Conservation (phyloP, 2,888 invertebrate genomes). For the Campopleginae sp. region DNA sequence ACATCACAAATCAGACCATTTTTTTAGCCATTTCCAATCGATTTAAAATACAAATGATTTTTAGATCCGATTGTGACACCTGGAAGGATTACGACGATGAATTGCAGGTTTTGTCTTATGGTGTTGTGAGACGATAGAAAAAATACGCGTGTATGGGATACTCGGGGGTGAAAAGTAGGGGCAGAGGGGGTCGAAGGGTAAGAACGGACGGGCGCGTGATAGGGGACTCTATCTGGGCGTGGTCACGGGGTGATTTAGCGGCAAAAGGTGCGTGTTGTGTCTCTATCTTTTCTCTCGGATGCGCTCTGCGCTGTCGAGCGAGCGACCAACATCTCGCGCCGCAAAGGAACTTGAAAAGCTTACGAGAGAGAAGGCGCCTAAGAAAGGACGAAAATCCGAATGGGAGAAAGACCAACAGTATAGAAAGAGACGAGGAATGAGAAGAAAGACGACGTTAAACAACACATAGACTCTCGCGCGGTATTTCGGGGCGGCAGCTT, state of each 20-base stretch:
- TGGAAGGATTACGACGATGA: constrained; percentile 9
- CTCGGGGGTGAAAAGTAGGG: background rate
- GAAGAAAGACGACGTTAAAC: constrained; percentile 71
- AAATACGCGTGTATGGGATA: background rate
- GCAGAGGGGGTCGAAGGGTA: constrained; percentile 40
- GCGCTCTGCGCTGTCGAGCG: constrained; percentile 69
- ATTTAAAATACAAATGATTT: background rate
- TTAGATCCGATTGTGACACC: constrained; percentile 8
- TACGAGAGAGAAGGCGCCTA: constrained; percentile 31
- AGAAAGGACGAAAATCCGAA: constrained; percentile 12
- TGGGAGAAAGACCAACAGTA: background rate
- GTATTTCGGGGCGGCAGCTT: constrained; percentile 83
- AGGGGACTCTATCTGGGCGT: constrained; percentile 75
- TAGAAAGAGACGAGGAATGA: constrained; percentile 32
- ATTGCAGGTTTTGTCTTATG: background rate
- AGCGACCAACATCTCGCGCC: constrained; percentile 66
- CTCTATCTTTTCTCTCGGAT: constrained; percentile 75
- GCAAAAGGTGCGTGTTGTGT: constrained; percentile 78
- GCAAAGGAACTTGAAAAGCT: constrained; percentile 67
- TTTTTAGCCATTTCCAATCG: background rate
- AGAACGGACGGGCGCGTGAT: constrained; percentile 59
- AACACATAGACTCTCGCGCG: constrained; percentile 66
- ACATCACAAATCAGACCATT: background rate
- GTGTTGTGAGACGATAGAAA: background rate
- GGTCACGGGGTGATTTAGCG: constrained; percentile 82